Conservation (phyloP, 2,888 invertebrate species). For the Amphimallon solstitiale region DNA sequence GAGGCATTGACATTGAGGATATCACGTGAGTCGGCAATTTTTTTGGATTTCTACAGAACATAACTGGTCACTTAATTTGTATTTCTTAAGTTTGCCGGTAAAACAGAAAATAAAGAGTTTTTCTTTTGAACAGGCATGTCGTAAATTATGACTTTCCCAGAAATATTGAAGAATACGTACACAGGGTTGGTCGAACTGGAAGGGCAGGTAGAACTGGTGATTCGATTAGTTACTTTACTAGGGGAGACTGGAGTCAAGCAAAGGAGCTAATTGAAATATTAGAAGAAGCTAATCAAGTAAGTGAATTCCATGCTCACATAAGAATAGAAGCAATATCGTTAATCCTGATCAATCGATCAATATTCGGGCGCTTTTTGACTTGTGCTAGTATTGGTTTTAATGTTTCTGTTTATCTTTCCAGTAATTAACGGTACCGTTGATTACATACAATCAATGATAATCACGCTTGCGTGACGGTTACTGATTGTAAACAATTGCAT, state of each 20-base stretch:
- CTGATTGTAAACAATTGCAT: too few relatives aligned
- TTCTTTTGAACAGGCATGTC: slow-evolving; percentile 71
- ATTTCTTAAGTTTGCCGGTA: neutral
- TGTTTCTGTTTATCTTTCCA: too few relatives aligned
- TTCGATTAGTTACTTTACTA: slow-evolving; percentile 83
- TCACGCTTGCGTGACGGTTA: too few relatives aligned
- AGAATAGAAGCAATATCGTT: too few relatives aligned
- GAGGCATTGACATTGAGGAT: slow-evolving; percentile 92
- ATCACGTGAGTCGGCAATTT: slow-evolving; percentile 69
- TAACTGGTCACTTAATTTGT: neutral
- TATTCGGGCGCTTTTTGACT: too few relatives aligned
- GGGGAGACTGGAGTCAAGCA: slow-evolving; percentile 85
- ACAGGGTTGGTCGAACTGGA: slow-evolving; percentile 95
- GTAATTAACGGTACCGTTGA: too few relatives aligned
- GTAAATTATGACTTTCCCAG: slow-evolving; percentile 93
- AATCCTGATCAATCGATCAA: too few relatives aligned
- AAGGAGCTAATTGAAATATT: slow-evolving; percentile 84
- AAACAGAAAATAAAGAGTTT: neutral
- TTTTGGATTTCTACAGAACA: neutral
- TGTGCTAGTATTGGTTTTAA: too few relatives aligned
- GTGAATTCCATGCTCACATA: slow-evolving; percentile 3
- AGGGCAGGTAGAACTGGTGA: slow-evolving; percentile 88
- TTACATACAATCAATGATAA: too few relatives aligned
- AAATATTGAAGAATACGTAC: slow-evolving; percentile 96
- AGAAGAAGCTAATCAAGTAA: slow-evolving; percentile 82